These are phyloP conservation scores for Myrmecophaga tridactyla DNA, from an alignment of 2,113 vertebrate genomes.

Conservation along the genomic window DNA sequence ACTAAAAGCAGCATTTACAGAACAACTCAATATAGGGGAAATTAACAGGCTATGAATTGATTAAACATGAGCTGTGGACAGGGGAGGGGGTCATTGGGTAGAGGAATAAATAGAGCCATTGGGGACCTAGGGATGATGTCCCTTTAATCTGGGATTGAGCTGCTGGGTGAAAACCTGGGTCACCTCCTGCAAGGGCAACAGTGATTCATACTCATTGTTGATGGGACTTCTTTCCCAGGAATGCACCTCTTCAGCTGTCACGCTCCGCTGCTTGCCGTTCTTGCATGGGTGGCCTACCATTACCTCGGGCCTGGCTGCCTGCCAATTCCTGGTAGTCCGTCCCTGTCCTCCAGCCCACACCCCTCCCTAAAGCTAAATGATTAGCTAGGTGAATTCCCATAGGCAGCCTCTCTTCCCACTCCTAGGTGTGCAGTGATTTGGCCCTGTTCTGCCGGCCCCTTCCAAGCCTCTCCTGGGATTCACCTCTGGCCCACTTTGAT, in stretches of 20 bases:
- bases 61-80: background rate
- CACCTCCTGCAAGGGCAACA: background rate
- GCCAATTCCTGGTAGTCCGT: background rate
- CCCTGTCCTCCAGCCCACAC: background rate
- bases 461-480: background rate
- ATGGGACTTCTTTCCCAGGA: background rate
- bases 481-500: background rate
- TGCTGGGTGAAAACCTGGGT: background rate
- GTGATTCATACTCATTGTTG: background rate
- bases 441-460: background rate
- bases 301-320: background rate
- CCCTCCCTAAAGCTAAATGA: background rate
- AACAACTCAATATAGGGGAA: background rate
- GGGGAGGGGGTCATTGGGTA: background rate
- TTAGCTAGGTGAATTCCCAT: slow-evolving; percentile 16
- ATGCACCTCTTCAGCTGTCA: background rate
- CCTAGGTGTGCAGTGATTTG: background rate
- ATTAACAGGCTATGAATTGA: background rate
- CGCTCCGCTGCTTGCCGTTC: background rate
- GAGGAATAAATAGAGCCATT: background rate
- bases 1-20: background rate
- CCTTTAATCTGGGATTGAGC: background rate
- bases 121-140: background rate
- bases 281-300: background rate
- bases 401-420: background rate